Evolutionary conservation across 2,113 vertebrate genomes (phyloP), one percentile per base, ranked within the genome.

Genomic region (Micromys minutus): DNA sequence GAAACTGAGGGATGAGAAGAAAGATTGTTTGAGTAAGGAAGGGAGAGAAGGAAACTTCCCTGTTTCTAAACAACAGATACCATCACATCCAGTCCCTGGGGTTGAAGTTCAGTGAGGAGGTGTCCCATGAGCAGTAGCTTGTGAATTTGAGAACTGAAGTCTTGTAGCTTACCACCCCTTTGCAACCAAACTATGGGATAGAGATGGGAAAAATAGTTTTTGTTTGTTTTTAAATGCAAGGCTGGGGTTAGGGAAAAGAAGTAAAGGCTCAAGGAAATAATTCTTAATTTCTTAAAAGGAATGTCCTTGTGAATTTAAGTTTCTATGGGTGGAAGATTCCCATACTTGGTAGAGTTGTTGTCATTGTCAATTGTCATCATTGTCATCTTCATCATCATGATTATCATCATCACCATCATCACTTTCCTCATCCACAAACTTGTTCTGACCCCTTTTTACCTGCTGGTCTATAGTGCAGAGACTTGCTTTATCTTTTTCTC

Each of bases 1-100:
- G 99, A 97, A 99, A 99, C 99, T 99, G 97, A 67, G 94, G 89
- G 76, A 57, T 93, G 47, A 61, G 74, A 90, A 84, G 2, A 47
- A 90, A 83, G 85, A 36, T 29, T 85, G 81, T 47, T 26, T 5
- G 34, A 36, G 79, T 74, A 45, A 45, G 34, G 61, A 42, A 85
- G 55, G 81, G 65, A 72, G 47, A 55, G 39, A 3, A 12, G 34
- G 13, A 11, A 3, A 79, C 76, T 50, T 83, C 57, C 63, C 47
- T 90, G 87, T 84, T 96, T 93, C 6, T 0, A 29, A 77, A 88
- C 77, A n/a, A 67, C 0, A 69, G 24, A 71, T 77, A 93, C 76
- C 96, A 83, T 36, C 50, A 77, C 87, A 86, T 2, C 52, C 3
- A 52, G 36, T 47, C 9, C 71, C 21, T 50, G 42, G 22, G 50